Percentiles rank a stretch among this genome's conserved stretches.
phyloP scores from a whole-genome alignment of 2,113 vertebrate species.

The Penelope pileata region DNA sequence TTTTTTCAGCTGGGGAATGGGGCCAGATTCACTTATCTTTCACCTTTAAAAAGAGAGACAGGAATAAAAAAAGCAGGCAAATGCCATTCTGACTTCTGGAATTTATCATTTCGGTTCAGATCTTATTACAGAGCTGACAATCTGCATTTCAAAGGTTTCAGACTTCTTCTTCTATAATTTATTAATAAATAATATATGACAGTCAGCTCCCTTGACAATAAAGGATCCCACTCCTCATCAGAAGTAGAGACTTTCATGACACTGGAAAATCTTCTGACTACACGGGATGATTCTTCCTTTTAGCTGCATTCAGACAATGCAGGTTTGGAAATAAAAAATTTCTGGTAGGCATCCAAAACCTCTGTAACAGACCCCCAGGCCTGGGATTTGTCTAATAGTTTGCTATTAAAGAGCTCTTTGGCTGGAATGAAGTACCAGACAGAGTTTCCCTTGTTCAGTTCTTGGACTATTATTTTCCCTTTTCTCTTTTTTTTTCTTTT shows the following conservation, averaged over 20 bases:
- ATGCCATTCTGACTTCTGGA: not conserved
- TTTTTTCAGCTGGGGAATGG: not conserved
- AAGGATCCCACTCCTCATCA: not conserved
- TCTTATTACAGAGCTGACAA: not conserved
- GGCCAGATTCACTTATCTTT: not conserved
- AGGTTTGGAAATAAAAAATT: not conserved
- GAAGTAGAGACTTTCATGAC: not conserved
- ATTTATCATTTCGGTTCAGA: not conserved
- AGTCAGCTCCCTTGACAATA: not conserved
- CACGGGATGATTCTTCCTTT: not conserved
- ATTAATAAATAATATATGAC: not conserved
- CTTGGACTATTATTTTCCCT: not conserved
- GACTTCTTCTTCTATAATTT: not conserved
- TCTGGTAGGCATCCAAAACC: slow-evolving; percentile 21
- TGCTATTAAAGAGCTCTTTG: slow-evolving; percentile 24
- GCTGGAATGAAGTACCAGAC: slow-evolving; percentile 21
- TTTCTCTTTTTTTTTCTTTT: not conserved
- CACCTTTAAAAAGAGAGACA: not conserved
- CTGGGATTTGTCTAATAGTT: slow-evolving; percentile 38
- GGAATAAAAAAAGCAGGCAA: not conserved
- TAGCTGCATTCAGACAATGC: not conserved
- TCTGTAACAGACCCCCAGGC: slow-evolving; percentile 2
- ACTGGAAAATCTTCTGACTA: not conserved
- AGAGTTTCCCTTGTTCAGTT: slow-evolving; percentile 23
- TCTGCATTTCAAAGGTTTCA: not conserved